Conservation (phyloP, 2,888 invertebrate genomes). For the Alitta virens region DNA sequence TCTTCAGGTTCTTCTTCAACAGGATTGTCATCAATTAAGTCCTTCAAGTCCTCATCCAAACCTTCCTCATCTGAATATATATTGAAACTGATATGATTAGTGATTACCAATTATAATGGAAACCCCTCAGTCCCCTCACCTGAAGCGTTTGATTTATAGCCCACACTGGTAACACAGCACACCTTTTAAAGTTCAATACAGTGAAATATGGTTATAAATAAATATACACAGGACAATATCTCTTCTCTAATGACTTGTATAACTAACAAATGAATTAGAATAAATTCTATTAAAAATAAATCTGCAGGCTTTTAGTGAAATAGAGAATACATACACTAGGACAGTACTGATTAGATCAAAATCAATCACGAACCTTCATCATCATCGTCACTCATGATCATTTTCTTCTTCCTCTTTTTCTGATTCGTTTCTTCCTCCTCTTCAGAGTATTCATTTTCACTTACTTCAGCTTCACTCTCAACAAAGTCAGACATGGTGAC, state of each 20-base stretch:
- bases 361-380: conserved; percentile 18
- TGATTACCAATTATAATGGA: no score
- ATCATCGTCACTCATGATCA: conserved; percentile 17
- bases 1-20: conserved; percentile 55
- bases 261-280: neutral
- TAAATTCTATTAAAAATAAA: no score
- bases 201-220: no score
- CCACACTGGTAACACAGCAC: no score
- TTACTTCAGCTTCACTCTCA: conserved; percentile 23
- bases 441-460: conserved; percentile 8
- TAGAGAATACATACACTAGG: neutral
- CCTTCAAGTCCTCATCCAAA: conserved; percentile 28
- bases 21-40: conserved; percentile 31
- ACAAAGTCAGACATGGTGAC: conserved; percentile 16
- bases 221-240: no score
- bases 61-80: conserved; percentile 22
- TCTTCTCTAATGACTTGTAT: neutral
- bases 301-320: neutral
- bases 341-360: neutral
- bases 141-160: no score
- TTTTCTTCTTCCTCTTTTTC: neutral
- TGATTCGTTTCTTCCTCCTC: neutral
- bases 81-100: no score
- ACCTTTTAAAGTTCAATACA: no score
- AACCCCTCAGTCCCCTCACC: no score